Base-by-base conservation (phyloP, 2,888 invertebrate species). In the Hololepta plana region DNA sequence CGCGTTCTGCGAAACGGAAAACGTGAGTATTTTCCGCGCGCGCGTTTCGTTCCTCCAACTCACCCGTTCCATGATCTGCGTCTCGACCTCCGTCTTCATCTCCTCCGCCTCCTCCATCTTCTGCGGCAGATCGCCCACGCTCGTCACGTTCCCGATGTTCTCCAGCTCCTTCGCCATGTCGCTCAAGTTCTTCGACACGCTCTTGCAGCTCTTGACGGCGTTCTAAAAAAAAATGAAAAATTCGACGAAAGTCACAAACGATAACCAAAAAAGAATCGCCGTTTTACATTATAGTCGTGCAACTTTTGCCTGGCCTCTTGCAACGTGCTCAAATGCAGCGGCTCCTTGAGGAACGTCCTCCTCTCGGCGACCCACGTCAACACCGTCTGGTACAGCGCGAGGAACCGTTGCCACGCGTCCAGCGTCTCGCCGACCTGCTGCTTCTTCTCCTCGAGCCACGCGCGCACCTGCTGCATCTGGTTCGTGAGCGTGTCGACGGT, bases 121-220 rank as follows among this genome's bases (percentile, higher is more conserved):
- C 30, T 76, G 73, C 31, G 82, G 80, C 38, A 91, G 64, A 49
- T 85, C 79, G 27, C 81, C 85, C 20, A 81, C 76, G 49, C 72
- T 80, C 15, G 87, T 84, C 3, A 80, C 72, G 44, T 77, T 74
- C 38, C 74, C 72, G 36, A 90, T 84, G 31, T 71, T 66, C 45
- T 85, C 85, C 46, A 90, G 61, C 55, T 88, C 87, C 51, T 80
- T 84, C 26, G 77, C 73, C 88, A 90, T 90, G 51, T 90, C 88
- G 43, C 79, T 77, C 47, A 88, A 60, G 51, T 84, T 79, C 55
- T 85, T 85, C 37, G 75, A 72, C 48, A 80, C 79, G 45, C 74
- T 72, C 56, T 85, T 88, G 58, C 84, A 80, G 56, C 79, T 80
- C 59, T 87, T 87, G 37, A 82, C 77, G 47, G 81, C 81, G 49